Evolutionary conservation across 1,140 invertebrate genomes (phyloP), one percentile per base, ranked within the genome.

Genomic region (Drosophila sulfurigaster): DNA sequence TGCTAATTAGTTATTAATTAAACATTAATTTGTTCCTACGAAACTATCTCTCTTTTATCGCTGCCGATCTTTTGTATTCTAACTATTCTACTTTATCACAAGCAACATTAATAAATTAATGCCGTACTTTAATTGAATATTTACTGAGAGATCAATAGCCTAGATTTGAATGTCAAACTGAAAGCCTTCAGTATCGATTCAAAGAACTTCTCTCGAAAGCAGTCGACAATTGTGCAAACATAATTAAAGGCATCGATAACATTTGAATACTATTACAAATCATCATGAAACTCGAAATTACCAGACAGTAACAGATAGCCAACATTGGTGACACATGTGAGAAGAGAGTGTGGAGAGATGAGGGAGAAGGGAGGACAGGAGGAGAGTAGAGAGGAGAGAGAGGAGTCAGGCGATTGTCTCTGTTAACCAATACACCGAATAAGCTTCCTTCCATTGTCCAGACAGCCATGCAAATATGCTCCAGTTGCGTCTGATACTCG

Each of bases 391-490:
- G 5, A 5, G 1, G 43, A 28, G 35, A 38, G 7, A 35, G 1
- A 57, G 35, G 2, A 8, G 3, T 2, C 15, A 30, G 30, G 11
- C 8, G 15, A 13, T 25, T 28, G 20, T 49, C 45, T 49, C 56
- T 57, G 16, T 45, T 32, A 69, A 46, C 57, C 72, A 70, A 70
- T 75, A 43, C 43, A 70, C 58, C 57, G 41, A 56, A 69, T 75
- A 75, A 64, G 66, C 72, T 57, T 58, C 58, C 66, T 70, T 70
- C 38, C 66, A 51, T 25, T 71, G 28, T n/a, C 30, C 67, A 71
- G 67, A 71, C 73, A 71, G 30, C 35, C 73, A 65, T 71, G 73
- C 73, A 75, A 75, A 75, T 75, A 75, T 64, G 67, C 67, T 59
- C 45, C 45, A 69, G 56, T 59, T 68, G 54, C 46, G 15, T n/a